phyloP scores from a whole-genome alignment of 37 sponge, comb jelly and placozoan genomes.

The Theonella swinhoei region DNA sequence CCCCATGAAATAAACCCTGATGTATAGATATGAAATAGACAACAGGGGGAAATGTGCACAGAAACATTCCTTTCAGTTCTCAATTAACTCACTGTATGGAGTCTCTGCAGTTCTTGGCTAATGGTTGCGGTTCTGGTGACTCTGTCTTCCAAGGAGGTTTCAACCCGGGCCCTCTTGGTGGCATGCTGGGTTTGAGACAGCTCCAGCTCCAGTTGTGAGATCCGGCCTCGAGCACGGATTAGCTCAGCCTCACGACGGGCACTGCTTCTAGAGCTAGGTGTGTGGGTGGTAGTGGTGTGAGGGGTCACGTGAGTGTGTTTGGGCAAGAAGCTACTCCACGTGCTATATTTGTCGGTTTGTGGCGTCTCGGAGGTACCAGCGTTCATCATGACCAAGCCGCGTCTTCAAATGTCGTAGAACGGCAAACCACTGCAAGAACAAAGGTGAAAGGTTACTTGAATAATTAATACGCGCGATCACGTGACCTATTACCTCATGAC shows the following conservation, averaged over 20 bases:
- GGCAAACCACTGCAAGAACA: too few species aligned
- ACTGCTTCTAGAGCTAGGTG: neutral
- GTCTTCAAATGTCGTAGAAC: too few species aligned
- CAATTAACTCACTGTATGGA: constrained; percentile 4
- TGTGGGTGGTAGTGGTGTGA: neutral
- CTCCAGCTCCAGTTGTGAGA: constrained; percentile 28
- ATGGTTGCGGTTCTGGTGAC: neutral
- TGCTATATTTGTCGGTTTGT: neutral
- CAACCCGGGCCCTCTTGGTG: constrained; percentile 5
- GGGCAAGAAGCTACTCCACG: neutral
- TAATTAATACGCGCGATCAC: too few species aligned
- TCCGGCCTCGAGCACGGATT: constrained; percentile 14
- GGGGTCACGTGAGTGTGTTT: neutral
- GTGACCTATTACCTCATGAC: too few species aligned
- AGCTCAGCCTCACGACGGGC: constrained; percentile 23
- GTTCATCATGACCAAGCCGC: too few species aligned
- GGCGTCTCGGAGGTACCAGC: too few species aligned
- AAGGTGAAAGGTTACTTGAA: too few species aligned
- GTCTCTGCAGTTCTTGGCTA: constrained; percentile 8
- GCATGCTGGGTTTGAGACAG: neutral
- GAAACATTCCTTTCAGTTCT: neutral
- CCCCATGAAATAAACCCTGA: neutral
- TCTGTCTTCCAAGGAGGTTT: neutral
- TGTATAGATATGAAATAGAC: neutral
- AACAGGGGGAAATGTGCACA: too few species aligned